These are phyloP conservation scores for Danionella dracula DNA, from an alignment of 2,797 vertebrate species.

Conservation along the genomic window DNA sequence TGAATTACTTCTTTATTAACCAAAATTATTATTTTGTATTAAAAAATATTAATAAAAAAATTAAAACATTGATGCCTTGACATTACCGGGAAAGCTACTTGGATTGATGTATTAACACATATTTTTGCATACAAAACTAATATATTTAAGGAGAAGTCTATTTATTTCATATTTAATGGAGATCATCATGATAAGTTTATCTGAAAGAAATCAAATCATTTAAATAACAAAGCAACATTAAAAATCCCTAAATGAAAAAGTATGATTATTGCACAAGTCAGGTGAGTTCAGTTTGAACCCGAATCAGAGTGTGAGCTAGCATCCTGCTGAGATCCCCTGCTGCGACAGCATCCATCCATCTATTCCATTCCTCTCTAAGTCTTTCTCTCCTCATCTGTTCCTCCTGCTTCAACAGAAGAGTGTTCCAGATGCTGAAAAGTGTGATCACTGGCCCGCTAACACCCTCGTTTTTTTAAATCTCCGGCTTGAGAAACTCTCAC, in stretches of 20 bases:
- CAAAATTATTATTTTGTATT: too few species aligned
- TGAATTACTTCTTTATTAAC: too few species aligned
- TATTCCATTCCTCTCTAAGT: neutral
- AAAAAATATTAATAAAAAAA: too few species aligned
- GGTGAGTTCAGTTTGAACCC: neutral
- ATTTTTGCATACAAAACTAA: too few species aligned
- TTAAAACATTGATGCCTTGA: too few species aligned
- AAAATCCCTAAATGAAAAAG: neutral
- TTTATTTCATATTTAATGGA: too few species aligned
- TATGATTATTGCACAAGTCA: neutral
- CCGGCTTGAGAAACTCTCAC: neutral
- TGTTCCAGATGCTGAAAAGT: slow-evolving; percentile 2
- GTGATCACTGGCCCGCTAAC: neutral
- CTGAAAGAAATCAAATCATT: too few species aligned
- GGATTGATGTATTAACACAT: too few species aligned
- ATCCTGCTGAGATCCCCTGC: neutral
- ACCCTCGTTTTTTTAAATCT: neutral
- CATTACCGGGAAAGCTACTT: too few species aligned
- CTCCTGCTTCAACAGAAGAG: neutral
- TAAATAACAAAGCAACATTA: too few species aligned
- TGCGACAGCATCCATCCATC: neutral
- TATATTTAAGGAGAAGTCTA: too few species aligned
- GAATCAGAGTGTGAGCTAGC: neutral
- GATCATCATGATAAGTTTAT: too few species aligned
- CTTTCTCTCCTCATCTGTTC: neutral